Base-by-base conservation (phyloP, 2,113 vertebrate species). In the Choloepus hoffmanni region DNA sequence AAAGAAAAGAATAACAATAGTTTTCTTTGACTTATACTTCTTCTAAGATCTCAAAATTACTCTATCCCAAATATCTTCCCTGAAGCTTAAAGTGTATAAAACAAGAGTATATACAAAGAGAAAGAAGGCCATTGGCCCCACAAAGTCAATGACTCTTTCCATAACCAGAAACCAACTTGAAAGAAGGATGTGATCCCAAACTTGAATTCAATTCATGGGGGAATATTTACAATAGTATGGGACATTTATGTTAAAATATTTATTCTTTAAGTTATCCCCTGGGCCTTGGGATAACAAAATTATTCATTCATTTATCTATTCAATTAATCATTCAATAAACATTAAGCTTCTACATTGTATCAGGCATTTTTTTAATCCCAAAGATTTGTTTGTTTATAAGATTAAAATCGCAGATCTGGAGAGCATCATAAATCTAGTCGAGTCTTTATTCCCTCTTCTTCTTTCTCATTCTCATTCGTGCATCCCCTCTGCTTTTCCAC, bases 21-120 rank as follows among this genome's bases (percentile, higher is more conserved):
- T 93, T 96, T 96, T 90, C 70, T 93, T 88, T 89, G 95, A 67
- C 73, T 97, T 96, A 92, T 45, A 78, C 45, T 94, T 93, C 91
- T 95, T 73, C 92, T 93, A 95, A 96, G 79, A 96, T 79, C 45
- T 93, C 65, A 62, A 84, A 97, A 97, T 85, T 70, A 95, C 58
- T 72, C 3, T 11, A 97, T 98, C 92, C 55, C 68, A 90, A 97
- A 95, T 77, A 48, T 89, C 79, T 90, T 30, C 45, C 55, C 84
- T 79, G 83, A 97, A 95, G 48, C 72, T 95, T 23, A 76, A 53
- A 84, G 60, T 88, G 10, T 43, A 30, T 94, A 92, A 90, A 92
- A 92, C 16, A 67, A 76, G 82, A 73, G 12, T 72, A 1, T 8
- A 60, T 53, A 48, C 55, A 62, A 67, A 87, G 15, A 48, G 26